Base-by-base conservation (phyloP, 2,888 invertebrate species). In the Dendrolimus houi region DNA sequence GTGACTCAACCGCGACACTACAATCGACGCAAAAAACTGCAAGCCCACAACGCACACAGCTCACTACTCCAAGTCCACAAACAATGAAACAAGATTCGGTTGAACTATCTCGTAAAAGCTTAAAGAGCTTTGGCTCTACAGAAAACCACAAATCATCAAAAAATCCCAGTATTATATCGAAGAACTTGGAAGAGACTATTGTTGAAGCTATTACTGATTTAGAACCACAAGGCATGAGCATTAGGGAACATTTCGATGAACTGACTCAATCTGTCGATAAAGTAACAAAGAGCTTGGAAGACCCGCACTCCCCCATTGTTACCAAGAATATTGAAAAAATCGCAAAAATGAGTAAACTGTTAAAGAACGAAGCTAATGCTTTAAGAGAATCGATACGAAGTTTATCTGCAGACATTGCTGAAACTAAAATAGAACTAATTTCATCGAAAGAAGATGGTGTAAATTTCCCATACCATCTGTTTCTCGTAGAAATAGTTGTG, bases 391-490 rank as follows among this genome's bases (percentile, higher is more conserved):
- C 89, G 0, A 87, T 90, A 57, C 87, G 79, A 65, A 71, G 69
- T 63, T 71, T 90, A 55, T 77, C 84, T 29, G 71, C 77, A 52
- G 87, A 88, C 59, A 82, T 88, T 54, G 75, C 68, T 41, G 73
- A 70, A 14, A 84, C 86, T 3, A 87, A 87, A 74, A 69, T 77
- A 62, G 79, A 81, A 54, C 60, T 83, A 10, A 64, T 65, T 2
- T 57, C 61, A 41, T 61, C 56, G 12, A 67, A 66, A 54, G 70
- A 76, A 40, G 79, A 81, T 62, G 80, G 84, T 52, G 72, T 79
- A 0, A 79, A 81, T 65, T 87, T 86, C 62, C 89, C 89, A 1
- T 88, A 89, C 65, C 89, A 89, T 59, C 71, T 90, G 40, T 90
- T 90, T 64, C 71, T 90, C 29, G 77, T 89, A 47, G 89, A 90